Conservation (phyloP, 2,888 invertebrate genomes). For the Podabrus alpinus region DNA sequence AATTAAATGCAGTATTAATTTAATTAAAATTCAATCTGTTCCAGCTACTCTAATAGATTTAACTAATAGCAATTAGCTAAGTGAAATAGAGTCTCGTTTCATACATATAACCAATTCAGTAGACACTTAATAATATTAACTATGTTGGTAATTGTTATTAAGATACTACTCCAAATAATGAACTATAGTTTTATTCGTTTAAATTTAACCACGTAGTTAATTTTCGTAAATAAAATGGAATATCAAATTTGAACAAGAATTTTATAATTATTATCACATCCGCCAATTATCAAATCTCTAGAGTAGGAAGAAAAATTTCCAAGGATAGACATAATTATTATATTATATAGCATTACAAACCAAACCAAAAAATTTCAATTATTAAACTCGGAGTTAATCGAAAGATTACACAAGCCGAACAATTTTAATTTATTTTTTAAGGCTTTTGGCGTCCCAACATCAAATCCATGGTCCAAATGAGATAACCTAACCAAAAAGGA, state of each 20-base stretch:
- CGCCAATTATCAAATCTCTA: neutral
- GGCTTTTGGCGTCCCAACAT: too few species aligned
- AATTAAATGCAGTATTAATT: neutral
- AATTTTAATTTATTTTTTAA: too few species aligned
- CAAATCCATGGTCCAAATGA: too few species aligned
- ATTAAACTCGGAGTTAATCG: neutral
- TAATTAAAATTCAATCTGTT: neutral
- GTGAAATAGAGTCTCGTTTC: neutral
- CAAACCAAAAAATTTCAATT: neutral
- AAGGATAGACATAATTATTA: neutral
- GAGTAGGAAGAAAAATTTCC: neutral
- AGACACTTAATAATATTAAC: neutral
- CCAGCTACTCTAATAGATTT: neutral
- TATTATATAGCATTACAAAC: too few species aligned
- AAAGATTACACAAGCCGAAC: neutral
- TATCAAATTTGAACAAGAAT: neutral
- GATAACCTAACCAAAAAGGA: too few species aligned
- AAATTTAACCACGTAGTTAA: neutral
- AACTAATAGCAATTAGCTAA: neutral
- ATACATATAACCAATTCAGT: neutral
- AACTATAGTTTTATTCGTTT: neutral
- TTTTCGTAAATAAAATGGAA: neutral
- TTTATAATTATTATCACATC: neutral
- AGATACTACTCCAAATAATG: too few species aligned
- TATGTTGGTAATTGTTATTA: neutral